phyloP scores from a whole-genome alignment of 2,113 vertebrate species.

The Sphyrna mokarran region DNA sequence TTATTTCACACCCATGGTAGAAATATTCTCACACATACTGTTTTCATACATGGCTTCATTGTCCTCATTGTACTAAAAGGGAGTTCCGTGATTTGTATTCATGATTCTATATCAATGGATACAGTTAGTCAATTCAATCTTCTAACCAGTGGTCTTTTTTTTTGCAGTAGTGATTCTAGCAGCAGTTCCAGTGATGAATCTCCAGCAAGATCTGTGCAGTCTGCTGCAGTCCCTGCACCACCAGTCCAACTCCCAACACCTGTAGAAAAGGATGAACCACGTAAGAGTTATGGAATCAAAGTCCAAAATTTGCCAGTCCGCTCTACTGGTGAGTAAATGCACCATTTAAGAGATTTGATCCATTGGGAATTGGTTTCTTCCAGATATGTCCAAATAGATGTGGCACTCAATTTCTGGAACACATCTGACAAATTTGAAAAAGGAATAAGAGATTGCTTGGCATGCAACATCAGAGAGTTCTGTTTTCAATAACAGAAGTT shows the following conservation, averaged over 20 bases:
- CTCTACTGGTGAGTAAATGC: constrained; percentile 75
- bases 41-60: not conserved
- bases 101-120: not conserved
- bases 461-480: not conserved
- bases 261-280: constrained; percentile 93
- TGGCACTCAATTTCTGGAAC: not conserved
- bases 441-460: not conserved
- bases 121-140: not conserved
- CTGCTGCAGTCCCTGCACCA: constrained; percentile 86
- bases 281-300: constrained; percentile 98
- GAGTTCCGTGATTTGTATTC: not conserved
- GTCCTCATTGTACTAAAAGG: not conserved
- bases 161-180: constrained; percentile 80
- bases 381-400: not conserved
- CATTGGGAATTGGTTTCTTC: not conserved
- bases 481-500: not conserved
- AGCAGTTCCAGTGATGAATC: constrained; percentile 94
- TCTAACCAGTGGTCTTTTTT: not conserved
- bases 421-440: not conserved
- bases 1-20: not conserved
- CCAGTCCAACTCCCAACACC: constrained; percentile 77
- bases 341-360: not conserved
- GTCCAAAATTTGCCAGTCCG: constrained; percentile 98
- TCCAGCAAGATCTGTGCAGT: constrained; percentile 89
- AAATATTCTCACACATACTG: not conserved